phyloP scores from a whole-genome alignment of 2,113 vertebrate genomes.

The Rhabdornis inornatus region DNA sequence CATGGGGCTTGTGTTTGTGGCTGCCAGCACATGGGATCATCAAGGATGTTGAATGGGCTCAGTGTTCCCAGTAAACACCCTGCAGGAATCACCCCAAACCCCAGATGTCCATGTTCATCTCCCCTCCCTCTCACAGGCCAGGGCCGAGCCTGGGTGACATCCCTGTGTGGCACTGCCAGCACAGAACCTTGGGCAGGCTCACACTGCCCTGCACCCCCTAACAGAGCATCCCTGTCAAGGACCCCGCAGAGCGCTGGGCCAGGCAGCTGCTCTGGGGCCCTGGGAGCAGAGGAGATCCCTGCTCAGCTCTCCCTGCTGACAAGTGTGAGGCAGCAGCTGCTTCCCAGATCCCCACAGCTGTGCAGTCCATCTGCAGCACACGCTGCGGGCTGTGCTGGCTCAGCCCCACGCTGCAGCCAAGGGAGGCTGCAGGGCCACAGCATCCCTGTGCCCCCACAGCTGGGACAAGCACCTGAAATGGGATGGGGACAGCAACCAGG shows the following conservation, averaged over 20 bases:
- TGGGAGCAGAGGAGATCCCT: not conserved
- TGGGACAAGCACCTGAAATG: not conserved
- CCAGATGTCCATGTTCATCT: accelerated
- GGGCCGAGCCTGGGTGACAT: not conserved
- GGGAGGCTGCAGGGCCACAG: not conserved
- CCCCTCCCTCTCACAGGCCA: not conserved
- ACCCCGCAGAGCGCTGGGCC: not conserved
- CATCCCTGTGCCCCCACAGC: not conserved
- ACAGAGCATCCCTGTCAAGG: accelerated
- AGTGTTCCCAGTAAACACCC: not conserved
- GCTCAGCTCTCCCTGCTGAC: not conserved
- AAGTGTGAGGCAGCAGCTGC: not conserved
- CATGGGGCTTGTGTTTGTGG: accelerated
- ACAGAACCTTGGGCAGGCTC: not conserved
- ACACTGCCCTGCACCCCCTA: accelerated
- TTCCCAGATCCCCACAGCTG: slow-evolving; percentile 16
- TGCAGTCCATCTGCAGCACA: not conserved
- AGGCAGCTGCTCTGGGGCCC: not conserved
- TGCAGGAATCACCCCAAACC: accelerated
- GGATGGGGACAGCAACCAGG: not conserved
- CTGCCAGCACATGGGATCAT: accelerated
- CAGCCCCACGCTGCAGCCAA: not conserved
- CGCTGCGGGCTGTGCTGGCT: not conserved
- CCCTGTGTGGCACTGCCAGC: not conserved
- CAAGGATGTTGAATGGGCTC: accelerated